Percentiles rank a stretch among this genome's conserved stretches.
These are phyloP conservation scores for Rhagonycha lutea DNA, from an alignment of 2,888 invertebrate genomes.

Conservation along the genomic window DNA sequence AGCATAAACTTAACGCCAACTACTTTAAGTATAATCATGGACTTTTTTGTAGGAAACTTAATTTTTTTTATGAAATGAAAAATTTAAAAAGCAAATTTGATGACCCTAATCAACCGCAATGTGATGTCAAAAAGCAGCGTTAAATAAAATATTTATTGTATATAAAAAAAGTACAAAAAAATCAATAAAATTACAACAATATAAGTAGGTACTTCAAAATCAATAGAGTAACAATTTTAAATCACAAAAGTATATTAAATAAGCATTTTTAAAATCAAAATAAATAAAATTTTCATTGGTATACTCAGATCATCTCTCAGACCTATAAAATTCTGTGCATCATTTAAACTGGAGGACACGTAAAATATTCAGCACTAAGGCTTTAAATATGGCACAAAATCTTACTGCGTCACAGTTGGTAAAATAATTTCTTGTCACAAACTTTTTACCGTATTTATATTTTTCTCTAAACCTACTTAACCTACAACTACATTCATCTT, in stretches of 20 bases:
- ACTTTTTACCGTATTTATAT: background rate
- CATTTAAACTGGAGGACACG: background rate
- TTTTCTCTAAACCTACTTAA: background rate
- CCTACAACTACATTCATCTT: background rate
- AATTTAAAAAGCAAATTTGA: too few species aligned
- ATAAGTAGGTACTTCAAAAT: background rate
- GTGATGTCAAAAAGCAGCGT: background rate
- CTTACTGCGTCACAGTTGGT: background rate
- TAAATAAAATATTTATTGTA: background rate
- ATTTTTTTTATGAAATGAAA: too few species aligned
- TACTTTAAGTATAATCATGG: too few species aligned
- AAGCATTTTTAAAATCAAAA: background rate
- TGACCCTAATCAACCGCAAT: too few species aligned
- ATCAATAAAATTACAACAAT: background rate
- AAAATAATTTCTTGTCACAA: background rate
- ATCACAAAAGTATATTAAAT: background rate
- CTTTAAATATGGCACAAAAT: background rate
- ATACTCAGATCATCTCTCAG: background rate
- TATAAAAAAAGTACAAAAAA: background rate
- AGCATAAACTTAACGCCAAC: too few species aligned
- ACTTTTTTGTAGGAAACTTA: too few species aligned
- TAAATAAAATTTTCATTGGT: background rate
- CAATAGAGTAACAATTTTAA: background rate
- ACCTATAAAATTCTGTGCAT: background rate
- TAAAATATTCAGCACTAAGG: background rate